Conservation (phyloP, 2,113 vertebrate species). For the Charina bottae region DNA sequence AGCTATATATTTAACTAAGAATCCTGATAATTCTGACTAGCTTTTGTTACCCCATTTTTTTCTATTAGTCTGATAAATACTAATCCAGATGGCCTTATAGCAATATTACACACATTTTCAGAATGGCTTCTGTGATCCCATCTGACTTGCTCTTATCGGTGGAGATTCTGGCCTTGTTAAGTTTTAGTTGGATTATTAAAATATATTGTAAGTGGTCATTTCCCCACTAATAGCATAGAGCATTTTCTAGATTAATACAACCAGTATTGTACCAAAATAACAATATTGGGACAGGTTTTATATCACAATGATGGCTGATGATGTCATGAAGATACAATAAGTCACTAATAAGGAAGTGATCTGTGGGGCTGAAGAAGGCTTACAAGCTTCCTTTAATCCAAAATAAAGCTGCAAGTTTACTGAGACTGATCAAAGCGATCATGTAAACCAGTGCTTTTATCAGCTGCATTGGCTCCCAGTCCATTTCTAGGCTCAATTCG, state of each 20-base stretch:
- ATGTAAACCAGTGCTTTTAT: too few species aligned
- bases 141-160: neutral
- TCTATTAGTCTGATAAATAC: neutral
- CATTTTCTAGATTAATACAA: neutral
- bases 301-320: too few species aligned
- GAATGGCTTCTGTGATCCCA: neutral
- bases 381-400: too few species aligned
- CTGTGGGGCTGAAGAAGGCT: too few species aligned
- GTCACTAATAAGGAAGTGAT: too few species aligned
- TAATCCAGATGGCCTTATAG: neutral
- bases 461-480: too few species aligned
- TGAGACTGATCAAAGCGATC: too few species aligned
- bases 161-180: neutral
- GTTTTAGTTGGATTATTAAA: neutral
- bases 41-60: neutral
- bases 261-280: neutral
- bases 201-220: neutral
- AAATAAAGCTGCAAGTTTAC: too few species aligned
- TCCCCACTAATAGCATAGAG: neutral
- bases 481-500: too few species aligned
- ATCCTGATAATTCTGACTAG: neutral
- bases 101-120: neutral
- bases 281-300: neutral
- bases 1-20: neutral
- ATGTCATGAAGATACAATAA: too few species aligned